Evolutionary conservation across 1,140 invertebrate genomes (phyloP), one percentile per base, ranked within the genome.

Genomic region (Nasonia vitripennis): DNA sequence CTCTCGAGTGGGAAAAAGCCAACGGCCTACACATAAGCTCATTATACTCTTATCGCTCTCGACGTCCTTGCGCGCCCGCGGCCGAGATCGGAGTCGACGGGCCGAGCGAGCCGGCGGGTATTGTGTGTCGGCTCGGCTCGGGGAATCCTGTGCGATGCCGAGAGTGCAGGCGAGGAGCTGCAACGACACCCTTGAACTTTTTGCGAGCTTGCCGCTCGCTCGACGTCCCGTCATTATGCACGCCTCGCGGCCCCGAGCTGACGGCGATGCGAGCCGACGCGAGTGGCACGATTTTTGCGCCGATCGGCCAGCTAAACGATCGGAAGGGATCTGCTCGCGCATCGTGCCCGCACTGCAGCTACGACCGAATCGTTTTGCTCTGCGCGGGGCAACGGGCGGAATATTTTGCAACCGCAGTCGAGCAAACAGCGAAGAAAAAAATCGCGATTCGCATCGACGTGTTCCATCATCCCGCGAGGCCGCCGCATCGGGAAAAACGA

Each of bases 81-180:
- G 83, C 82, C 88, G 89, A 83, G 90, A 92, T 92, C 91, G 89
- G 89, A 91, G 81, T 89, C 88, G 91, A 92, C 91, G 91, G 90
- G 88, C 88, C 91, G 91, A 89, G 79, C 88, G 74, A 89, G 87
- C 88, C 88, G 41, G 89, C 87, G 89, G 91, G 89, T 81, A 92
- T 92, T 91, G 89, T 91, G 88, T 90, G 88, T 91, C 91, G 88
- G 41, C 41, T 45, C 41, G 34, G 41, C 41, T 45, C 41, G 90
- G 91, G 90, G 91, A 91, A 91, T 90, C 90, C 86, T 62, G 86
- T 89, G 89, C 51, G 67, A 67, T n/a, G 23, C 11, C 23, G 27
- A 55, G 27, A 27, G 27, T 78, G 55, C 31, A 14, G 51, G 7
- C 27, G 27, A 11, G 55, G 37, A 80, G 67, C 23, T 71, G n/a